Evolutionary conservation across 2,113 vertebrate species (phyloP), one percentile per base, ranked within the genome.

Genomic region (Pedetes capensis): DNA sequence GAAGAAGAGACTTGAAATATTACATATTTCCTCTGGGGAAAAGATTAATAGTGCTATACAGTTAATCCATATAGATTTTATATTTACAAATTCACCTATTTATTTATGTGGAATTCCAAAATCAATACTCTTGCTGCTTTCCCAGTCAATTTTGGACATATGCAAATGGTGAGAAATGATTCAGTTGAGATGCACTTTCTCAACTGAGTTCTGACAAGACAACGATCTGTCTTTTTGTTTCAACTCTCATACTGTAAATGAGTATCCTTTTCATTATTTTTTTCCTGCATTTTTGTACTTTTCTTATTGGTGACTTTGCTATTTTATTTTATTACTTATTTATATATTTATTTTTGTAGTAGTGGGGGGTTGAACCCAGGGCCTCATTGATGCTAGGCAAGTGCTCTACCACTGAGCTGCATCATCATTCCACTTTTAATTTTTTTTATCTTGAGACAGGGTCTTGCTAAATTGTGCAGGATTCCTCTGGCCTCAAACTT

Each of bases 291-390:
- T 72, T 32, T 27, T 37, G 76, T 80, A 11, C 32, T 37, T n/a
- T 87, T 92, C 87, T 75, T 39, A 25, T 44, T 95, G 71, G 64
- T 32, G 69, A 74, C 53, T 88, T 72, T 79, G 66, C 57, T 88
- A n/a, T n/a, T n/a, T n/a, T n/a, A n/a, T n/a, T n/a, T n/a, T n/a
- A n/a, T n/a, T n/a, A n/a, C n/a, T n/a, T n/a, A n/a, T n/a, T n/a
- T n/a, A n/a, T n/a, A n/a, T n/a, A n/a, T n/a, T n/a, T n/a, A n/a
- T n/a, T n/a, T n/a, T n/a, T n/a, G n/a, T n/a, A n/a, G n/a, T n/a
- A n/a, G n/a, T n/a, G n/a, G n/a, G n/a, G n/a, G n/a, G n/a, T n/a
- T n/a, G n/a, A n/a, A n/a, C n/a, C n/a, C n/a, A n/a, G n/a, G n/a
- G n/a, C n/a, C n/a, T n/a, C n/a, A n/a, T n/a, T n/a, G n/a, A n/a